Base-by-base conservation (phyloP, 1,140 invertebrate species). In the Papilio dardanus region DNA sequence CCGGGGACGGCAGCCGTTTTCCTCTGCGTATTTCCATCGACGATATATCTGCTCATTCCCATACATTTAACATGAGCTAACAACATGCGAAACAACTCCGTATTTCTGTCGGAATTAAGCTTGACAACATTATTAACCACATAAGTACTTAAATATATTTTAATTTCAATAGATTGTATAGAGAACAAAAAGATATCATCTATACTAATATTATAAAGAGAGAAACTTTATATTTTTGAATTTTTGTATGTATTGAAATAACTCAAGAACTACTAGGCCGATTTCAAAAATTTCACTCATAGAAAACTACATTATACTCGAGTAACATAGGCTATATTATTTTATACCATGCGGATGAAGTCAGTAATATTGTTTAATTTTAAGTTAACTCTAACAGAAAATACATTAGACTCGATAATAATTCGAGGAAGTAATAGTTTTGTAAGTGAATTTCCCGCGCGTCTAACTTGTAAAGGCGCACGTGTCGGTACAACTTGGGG, bases 41-140 rank as follows among this genome's bases (percentile, higher is more conserved):
- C 42, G n/a, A n/a, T 28, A 16, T 21, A 58, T 73, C 46, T 68
- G 71, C 67, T 33, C 78, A 62, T 62, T 37, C 67, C 71, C 74
- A 86, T 86, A 77, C 82, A 84, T 86, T 81, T 79, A 58, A 76
- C 77, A 86, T 84, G 76, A 86, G 75, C 66, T 81, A 83, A 86
- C 83, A 85, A 81, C 71, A 46, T 76, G 71, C 42, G 31, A 66
- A 74, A 75, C 65, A 65, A 37, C 19, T 54, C 10, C 31, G n/a
- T 33, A 12, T 71, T 1, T 50, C 54, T 40, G 5, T 42, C 40
- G n/a, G 42, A 19, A 42, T 42, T 16, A 16, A n/a, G 16, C 4
- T 16, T n/a, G 16, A 19, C 16, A n/a, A 54, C 21, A 8, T 21
- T 54, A 24, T 5, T 24, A 54, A 24, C 10, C 50, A 24, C 10